Percentiles rank a stretch among this genome's conserved stretches.
These are phyloP conservation scores for Poeciliopsis presidionis DNA, from an alignment of 2,797 vertebrate genomes.

Conservation along the genomic window DNA sequence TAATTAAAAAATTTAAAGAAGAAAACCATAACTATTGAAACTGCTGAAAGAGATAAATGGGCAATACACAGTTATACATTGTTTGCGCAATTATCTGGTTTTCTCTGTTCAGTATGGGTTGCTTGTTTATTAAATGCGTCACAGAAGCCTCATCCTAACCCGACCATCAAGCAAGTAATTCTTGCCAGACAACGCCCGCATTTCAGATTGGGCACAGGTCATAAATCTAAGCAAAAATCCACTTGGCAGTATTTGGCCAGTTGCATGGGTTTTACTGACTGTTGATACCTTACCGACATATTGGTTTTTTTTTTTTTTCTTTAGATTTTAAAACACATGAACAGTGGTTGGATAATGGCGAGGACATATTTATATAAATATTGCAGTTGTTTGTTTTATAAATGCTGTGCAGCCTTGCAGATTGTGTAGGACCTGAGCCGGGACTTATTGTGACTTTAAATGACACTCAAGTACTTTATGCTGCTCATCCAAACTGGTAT, in stretches of 20 bases:
- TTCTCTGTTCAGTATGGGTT: no score
- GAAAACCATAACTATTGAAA: neutral
- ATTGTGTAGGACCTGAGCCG: neutral
- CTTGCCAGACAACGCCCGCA: no score
- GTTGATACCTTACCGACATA: neutral
- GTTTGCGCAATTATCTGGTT: no score
- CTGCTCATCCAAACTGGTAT: neutral
- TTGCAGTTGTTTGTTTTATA: neutral
- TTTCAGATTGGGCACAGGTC: no score
- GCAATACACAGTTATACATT: neutral
- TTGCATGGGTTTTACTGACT: neutral
- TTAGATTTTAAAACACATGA: neutral
- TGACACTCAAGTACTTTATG: neutral
- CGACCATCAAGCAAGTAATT: no score
- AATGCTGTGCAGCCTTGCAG: neutral
- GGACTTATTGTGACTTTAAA: neutral
- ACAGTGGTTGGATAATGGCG: neutral
- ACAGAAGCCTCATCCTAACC: no score
- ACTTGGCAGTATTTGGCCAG: neutral
- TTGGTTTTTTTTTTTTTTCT: neutral
- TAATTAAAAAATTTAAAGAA: neutral
- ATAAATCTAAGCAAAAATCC: neutral
- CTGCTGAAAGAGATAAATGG: neutral
- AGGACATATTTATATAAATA: neutral
- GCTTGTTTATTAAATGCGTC: no score